Evolutionary conservation across 2,113 vertebrate species (phyloP).

Genomic region (Mustela nigripes): DNA sequence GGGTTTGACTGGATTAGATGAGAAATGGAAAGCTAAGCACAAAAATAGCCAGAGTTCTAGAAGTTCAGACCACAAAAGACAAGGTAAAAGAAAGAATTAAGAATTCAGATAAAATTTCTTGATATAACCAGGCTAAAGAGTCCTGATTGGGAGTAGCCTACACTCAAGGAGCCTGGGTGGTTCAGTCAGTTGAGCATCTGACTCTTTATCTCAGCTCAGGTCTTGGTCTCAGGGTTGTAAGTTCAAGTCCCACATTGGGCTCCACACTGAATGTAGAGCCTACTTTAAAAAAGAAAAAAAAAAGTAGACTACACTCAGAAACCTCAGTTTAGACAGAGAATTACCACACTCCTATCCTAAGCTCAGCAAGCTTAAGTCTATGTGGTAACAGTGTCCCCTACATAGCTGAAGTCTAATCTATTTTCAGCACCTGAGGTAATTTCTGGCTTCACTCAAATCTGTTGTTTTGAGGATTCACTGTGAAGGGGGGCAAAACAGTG

Average conservation of each 20-base stretch:
- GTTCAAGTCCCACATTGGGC: background rate
- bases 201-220: background rate
- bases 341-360: background rate
- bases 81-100: background rate
- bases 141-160: background rate
- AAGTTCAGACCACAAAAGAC: background rate
- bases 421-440: background rate
- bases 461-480: background rate
- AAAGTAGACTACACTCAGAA: background rate
- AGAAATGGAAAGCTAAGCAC: constrained; percentile 9
- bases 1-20: background rate
- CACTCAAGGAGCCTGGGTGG: background rate
- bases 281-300: background rate
- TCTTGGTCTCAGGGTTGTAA: background rate
- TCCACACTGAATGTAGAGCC: background rate
- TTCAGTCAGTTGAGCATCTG: background rate
- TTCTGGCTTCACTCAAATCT: constrained; percentile 6
- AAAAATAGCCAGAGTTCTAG: background rate
- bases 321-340: background rate
- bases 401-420: background rate
- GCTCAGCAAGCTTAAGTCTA: background rate
- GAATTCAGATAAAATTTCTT: constrained; percentile 24
- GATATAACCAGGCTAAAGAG: background rate
- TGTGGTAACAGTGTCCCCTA: background rate
- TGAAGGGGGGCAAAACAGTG: background rate